Percentiles rank a stretch among this genome's conserved stretches.
Evolutionary conservation across 2,113 vertebrate genomes (phyloP).

Genomic region (Paraplagusia blochii): DNA sequence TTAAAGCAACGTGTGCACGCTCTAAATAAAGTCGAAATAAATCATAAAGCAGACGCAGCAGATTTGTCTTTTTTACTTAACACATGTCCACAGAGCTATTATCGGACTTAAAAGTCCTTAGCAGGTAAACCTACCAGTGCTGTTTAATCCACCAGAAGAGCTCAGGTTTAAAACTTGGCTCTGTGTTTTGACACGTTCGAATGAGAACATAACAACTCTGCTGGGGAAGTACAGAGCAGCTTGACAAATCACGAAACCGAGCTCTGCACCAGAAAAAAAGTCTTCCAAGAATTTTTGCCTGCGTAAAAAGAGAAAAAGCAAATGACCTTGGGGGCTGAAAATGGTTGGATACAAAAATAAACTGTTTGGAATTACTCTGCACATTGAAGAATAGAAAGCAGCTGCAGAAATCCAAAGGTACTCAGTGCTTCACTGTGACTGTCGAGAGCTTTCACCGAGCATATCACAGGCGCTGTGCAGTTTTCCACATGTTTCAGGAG

Average conservation of each 20-base stretch:
- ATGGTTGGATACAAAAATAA: conserved; percentile 76
- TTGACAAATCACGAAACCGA: conserved; percentile 41
- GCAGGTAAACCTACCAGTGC: conserved; percentile 13
- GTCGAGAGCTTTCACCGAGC: conserved; percentile 65
- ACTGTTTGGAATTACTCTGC: conserved; percentile 80
- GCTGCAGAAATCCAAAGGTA: conserved; percentile 67
- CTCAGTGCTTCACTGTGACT: conserved; percentile 61
- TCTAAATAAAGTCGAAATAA: neutral
- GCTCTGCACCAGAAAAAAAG: conserved; percentile 49
- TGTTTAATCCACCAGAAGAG: conserved; percentile 21
- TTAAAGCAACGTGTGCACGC: neutral
- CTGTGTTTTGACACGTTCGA: conserved; percentile 36
- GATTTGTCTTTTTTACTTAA: neutral
- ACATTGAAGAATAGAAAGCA: conserved; percentile 77
- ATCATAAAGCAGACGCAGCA: neutral
- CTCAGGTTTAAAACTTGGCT: conserved; percentile 27
- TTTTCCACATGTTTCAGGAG: conserved; percentile 59
- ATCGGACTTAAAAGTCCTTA: neutral
- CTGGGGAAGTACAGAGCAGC: conserved; percentile 46
- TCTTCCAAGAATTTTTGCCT: conserved; percentile 57
- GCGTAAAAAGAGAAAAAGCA: conserved; percentile 62
- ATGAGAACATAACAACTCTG: conserved; percentile 41
- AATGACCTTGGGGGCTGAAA: conserved; percentile 70
- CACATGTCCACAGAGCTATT: neutral
- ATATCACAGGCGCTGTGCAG: conserved; percentile 28